A percentile compares a stretch with the other conserved stretches of the same genome.
phyloP scores from a whole-genome alignment of 2,888 invertebrate genomes.

The Masnerella sp. region DNA sequence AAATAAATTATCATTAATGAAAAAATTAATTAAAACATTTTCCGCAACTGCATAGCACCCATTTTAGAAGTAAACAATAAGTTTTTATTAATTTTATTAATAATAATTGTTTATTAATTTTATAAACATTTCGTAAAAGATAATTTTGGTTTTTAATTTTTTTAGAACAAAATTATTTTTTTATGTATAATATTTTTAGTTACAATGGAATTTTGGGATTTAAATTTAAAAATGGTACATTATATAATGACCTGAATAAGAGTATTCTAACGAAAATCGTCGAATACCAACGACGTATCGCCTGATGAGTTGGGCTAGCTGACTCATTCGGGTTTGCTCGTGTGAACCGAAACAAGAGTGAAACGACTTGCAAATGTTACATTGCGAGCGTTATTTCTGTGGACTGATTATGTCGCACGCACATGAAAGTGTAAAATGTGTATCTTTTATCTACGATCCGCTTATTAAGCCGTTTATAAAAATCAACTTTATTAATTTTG shows the following conservation, averaged over 20 bases:
- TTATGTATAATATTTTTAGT: not conserved
- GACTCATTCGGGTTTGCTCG: slow-evolving; percentile 51
- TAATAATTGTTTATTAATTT: no score
- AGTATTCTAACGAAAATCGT: slow-evolving; percentile 43
- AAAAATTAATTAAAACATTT: no score
- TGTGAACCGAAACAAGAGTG: slow-evolving; percentile 55
- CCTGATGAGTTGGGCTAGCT: slow-evolving; percentile 52
- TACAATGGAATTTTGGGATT: no score
- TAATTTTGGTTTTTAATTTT: no score
- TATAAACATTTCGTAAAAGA: no score
- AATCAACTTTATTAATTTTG: no score
- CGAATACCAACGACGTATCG: slow-evolving; percentile 46
- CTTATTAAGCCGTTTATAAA: no score
- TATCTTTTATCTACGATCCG: slow-evolving; percentile 37
- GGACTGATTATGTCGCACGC: slow-evolving; percentile 50
- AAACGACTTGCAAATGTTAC: slow-evolving; percentile 56
- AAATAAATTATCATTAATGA: no score
- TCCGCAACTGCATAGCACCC: no score
- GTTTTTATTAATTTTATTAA: no score
- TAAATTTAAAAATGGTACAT: slow-evolving; percentile 1
- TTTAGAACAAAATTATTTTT: no score
- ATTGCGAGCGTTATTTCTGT: slow-evolving; percentile 52
- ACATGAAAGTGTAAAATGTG: slow-evolving; percentile 44
- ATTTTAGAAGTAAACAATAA: no score
- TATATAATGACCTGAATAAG: slow-evolving; percentile 51